Evolutionary conservation across 2,797 vertebrate genomes (phyloP), one percentile per base, ranked within the genome.

Genomic region (Carapus acus): DNA sequence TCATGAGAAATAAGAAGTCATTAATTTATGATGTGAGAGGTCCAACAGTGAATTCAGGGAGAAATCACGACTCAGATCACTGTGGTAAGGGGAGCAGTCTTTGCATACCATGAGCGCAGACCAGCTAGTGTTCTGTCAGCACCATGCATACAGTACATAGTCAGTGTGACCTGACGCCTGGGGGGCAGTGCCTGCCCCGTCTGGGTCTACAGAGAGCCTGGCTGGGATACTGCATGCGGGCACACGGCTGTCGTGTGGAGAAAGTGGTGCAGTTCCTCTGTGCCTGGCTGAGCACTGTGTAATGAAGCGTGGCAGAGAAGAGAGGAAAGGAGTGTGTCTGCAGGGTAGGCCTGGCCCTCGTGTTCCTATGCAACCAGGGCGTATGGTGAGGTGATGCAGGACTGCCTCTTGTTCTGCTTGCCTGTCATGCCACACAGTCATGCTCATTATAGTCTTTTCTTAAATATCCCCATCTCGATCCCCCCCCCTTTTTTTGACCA

Each of bases 251-350:
- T 55, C 52, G 77, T 66, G 74, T 67, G 68, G 81, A 80, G 80
- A 85, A 80, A 83, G 84, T 81, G 78, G 80, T 80, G 84, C 82
- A 79, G 79, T 80, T 76, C 71, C 76, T 83, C 70, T 74, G 78
- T 85, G 86, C 86, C 82, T 87, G 83, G 81, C 73, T 88, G 85
- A 84, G 71, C 83, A 81, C 69, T 71, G 84, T 66, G 74, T 87
- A 88, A 87, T 88, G 87, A 86, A 88, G 86, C 79, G 54, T 85
- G 79, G 77, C 73, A 73, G 79, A 85, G 67, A 70, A 84, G 76
- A 84, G 83, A 77, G 76, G 79, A 85, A 76, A 80, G 78, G 72
- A 83, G 82, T 78, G 83, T 85, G 84, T 86, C 87, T 85, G 81
- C 78, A 80, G 85, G 84, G 83, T 84, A 84, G 80, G 78, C 82